A percentile compares a stretch with the other conserved stretches of the same genome.
Conservation (phyloP, 2,113 vertebrate genomes). For the Ascaphus truei region DNA sequence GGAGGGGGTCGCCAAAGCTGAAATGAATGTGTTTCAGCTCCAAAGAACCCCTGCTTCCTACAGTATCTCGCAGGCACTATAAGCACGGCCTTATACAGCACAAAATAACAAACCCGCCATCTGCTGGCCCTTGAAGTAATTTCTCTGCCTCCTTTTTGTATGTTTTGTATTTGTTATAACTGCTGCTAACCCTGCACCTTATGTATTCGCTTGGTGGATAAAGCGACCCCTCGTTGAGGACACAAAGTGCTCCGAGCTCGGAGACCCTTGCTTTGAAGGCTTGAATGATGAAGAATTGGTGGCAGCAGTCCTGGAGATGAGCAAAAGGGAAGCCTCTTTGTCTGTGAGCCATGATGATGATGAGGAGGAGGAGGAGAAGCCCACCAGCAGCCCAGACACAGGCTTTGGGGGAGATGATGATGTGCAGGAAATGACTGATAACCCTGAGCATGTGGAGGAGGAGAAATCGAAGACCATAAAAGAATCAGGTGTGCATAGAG, state of each 20-base stretch:
- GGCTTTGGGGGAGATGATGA: slow-evolving; percentile 91
- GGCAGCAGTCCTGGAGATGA: slow-evolving; percentile 88
- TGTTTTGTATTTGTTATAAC: no score
- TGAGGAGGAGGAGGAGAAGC: slow-evolving; percentile 78
- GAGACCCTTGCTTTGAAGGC: slow-evolving; percentile 65
- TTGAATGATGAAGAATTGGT: slow-evolving; percentile 92
- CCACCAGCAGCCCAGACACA: slow-evolving; percentile 88
- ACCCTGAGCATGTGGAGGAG: slow-evolving; percentile 68
- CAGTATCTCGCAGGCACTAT: no score
- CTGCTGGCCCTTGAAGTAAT: no score
- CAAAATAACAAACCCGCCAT: no score
- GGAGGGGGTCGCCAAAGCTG: no score
- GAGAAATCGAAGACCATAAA: slow-evolving; percentile 68
- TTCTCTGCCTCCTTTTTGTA: no score
- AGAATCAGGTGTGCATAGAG: slow-evolving; percentile 61
- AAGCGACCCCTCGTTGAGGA: slow-evolving; percentile 39
- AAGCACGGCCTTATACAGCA: no score
- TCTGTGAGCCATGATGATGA: slow-evolving; percentile 48
- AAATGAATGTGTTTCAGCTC: no score
- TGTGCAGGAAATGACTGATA: slow-evolving; percentile 77
- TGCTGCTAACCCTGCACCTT: no score
- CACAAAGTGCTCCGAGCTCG: slow-evolving; percentile 50
- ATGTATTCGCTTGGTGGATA: background rate
- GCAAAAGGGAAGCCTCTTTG: slow-evolving; percentile 70
- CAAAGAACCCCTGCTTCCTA: no score